phyloP scores from a whole-genome alignment of 2,888 invertebrate genomes.

The Sinelater perroti region DNA sequence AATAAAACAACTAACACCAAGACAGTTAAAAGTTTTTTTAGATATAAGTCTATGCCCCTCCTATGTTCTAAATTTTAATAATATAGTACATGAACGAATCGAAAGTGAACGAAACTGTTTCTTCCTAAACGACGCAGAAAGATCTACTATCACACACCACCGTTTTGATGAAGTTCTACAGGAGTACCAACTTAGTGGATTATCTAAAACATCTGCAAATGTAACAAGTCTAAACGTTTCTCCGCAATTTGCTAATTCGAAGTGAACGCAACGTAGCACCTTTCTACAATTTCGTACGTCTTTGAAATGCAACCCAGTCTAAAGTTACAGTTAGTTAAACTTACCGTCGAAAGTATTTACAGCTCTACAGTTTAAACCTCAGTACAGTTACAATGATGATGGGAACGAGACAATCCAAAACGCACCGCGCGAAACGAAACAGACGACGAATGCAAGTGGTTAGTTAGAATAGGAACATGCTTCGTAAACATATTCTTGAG shows the following conservation, averaged over 20 bases:
- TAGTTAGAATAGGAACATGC: conserved; percentile 47
- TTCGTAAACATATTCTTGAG: conserved; percentile 16
- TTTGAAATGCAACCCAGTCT: too few relatives aligned
- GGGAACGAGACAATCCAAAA: conserved; percentile 11
- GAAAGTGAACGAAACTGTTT: conserved; percentile 1
- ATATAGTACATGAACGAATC: conserved; percentile 17
- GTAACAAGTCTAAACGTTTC: too few relatives aligned
- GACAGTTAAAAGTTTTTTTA: conserved; percentile 42
- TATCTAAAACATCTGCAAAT: too few relatives aligned
- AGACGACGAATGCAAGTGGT: conserved; percentile 23
- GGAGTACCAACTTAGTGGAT: too few relatives aligned
- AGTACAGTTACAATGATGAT: too few relatives aligned
- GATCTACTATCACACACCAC: background rate
- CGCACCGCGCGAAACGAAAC: background rate
- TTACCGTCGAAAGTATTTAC: too few relatives aligned
- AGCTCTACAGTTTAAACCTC: too few relatives aligned
- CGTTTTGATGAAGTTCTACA: too few relatives aligned
- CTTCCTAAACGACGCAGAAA: background rate
- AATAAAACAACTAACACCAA: conserved; percentile 42
- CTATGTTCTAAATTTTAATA: conserved; percentile 47
- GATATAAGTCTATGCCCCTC: conserved; percentile 60
- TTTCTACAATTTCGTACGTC: too few relatives aligned
- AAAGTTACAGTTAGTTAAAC: too few relatives aligned
- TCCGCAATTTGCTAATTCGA: too few relatives aligned
- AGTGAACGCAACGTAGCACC: too few relatives aligned